Evolutionary conservation across 2,888 invertebrate genomes (phyloP), one percentile per base, ranked within the genome.

Genomic region (Pseudococcus jackbeardsleyi): DNA sequence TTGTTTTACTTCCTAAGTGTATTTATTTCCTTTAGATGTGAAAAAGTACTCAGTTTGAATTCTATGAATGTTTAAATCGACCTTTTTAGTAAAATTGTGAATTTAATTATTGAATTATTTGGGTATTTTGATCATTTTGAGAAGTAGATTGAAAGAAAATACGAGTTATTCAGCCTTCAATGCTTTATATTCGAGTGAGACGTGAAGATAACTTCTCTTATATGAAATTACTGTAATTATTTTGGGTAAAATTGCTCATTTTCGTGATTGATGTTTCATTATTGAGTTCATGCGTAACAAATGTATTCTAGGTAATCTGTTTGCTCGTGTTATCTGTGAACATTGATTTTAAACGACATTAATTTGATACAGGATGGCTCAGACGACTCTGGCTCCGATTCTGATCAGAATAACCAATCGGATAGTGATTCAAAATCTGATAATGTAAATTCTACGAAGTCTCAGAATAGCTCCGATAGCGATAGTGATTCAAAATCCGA

Each of bases 341-440:
- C 26, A n/a, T 42, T 17, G 7, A 79, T 90, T 91, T 33, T 19
- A 59, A 59, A 59, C 1, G 17, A 15, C 1, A 1, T 72, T 12
- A 33, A 72, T 72, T 89, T 84, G 68, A 79, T 86, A 12, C 84
- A 90, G 90, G 89, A 89, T 64, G 89, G 89, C 39, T 89, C 90
- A 46, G 95, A 93, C 90, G 93, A 93, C 90, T 95, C 95, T n/a
- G 95, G 94, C 88, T 95, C 95, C 86, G 96, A 94, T 54, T 91
- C 91, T 22, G 91, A 90, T 77, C 88, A 88, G 46, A 89, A 88
- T 22, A 89, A 84, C 54, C 89, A 84, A 42, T 90, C 90, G 11
- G 90, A 90, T 85, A 85, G 84, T 50, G 88, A 88, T 48, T 84
- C 88, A 12, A 88, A 85, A 85, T 90, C 90, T 26, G 89, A 79